A percentile compares a stretch with the other conserved stretches of the same genome.
Evolutionary conservation across 2,888 invertebrate species (phyloP).

Genomic region (Altica lythri): DNA sequence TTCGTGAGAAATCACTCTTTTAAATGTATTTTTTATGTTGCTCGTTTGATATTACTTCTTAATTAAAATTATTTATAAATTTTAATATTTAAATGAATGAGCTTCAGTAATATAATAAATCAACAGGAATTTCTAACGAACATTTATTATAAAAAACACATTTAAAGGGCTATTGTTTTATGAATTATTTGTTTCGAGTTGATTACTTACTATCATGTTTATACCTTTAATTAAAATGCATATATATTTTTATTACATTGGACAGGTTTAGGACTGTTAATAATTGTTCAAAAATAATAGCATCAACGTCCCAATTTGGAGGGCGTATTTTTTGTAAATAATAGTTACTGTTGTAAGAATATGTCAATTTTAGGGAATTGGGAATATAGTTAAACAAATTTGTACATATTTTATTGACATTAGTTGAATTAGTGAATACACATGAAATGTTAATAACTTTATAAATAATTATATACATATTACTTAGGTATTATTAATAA

Average conservation of each 20-base stretch:
- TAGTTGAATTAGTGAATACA: slow-evolving; percentile 58
- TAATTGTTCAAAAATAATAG: slow-evolving; percentile 49
- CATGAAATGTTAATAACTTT: slow-evolving; percentile 60
- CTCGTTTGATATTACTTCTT: too few species aligned
- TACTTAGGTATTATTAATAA: slow-evolving; percentile 59
- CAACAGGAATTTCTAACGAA: too few species aligned
- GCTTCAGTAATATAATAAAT: too few species aligned
- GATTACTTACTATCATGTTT: slow-evolving; percentile 46
- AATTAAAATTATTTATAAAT: too few species aligned
- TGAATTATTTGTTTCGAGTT: too few species aligned
- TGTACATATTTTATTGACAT: slow-evolving; percentile 65
- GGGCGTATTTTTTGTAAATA: slow-evolving; percentile 39
- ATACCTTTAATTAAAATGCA: slow-evolving; percentile 49
- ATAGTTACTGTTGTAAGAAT: slow-evolving; percentile 66
- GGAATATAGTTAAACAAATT: slow-evolving; percentile 63
- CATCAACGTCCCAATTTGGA: slow-evolving; percentile 27
- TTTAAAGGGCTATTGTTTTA: too few species aligned
- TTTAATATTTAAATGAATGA: too few species aligned
- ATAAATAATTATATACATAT: slow-evolving; percentile 60
- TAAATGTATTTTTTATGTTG: neutral
- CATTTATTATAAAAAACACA: too few species aligned
- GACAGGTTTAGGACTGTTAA: slow-evolving; percentile 54
- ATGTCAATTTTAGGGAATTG: slow-evolving; percentile 75
- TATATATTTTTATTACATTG: slow-evolving; percentile 51
- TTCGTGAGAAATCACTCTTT: too few species aligned